Evolutionary conservation across 92 coral and sea anemone species (phyloP).

Genomic region (Bergia sp.): DNA sequence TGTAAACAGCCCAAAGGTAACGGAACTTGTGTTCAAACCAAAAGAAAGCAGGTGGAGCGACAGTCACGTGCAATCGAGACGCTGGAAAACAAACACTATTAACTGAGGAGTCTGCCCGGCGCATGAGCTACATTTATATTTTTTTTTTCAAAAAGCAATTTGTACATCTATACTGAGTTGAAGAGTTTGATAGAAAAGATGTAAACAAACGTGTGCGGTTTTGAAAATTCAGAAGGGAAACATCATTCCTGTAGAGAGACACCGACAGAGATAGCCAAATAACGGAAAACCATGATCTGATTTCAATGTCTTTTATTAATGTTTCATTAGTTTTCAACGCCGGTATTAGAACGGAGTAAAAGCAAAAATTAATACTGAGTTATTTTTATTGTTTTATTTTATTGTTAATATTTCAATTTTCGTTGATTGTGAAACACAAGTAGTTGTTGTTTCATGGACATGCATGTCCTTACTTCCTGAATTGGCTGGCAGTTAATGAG

Average conservation of each 20-base stretch:
- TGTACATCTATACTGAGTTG: too few species aligned
- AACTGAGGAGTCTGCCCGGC: too few species aligned
- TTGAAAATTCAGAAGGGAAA: not conserved
- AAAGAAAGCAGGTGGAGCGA: too few species aligned
- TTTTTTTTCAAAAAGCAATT: too few species aligned
- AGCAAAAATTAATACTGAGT: not conserved
- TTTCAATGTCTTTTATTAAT: not conserved
- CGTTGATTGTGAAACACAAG: not conserved
- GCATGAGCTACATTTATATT: too few species aligned
- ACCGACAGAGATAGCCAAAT: not conserved
- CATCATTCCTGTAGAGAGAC: not conserved
- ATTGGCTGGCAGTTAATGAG: not conserved
- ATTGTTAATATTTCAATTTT: not conserved
- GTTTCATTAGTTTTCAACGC: not conserved
- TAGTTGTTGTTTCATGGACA: not conserved
- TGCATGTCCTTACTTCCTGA: not conserved
- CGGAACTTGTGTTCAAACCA: too few species aligned
- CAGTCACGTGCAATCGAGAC: too few species aligned
- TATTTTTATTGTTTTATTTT: not conserved
- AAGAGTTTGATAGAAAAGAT: not conserved
- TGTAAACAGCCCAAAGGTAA: too few species aligned
- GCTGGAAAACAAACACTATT: too few species aligned
- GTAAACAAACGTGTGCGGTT: not conserved
- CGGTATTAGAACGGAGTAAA: not conserved
- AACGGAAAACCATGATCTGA: not conserved